These are phyloP conservation scores for Bovichtus diacanthus DNA, from an alignment of 2,797 vertebrate species.

Conservation along the genomic window DNA sequence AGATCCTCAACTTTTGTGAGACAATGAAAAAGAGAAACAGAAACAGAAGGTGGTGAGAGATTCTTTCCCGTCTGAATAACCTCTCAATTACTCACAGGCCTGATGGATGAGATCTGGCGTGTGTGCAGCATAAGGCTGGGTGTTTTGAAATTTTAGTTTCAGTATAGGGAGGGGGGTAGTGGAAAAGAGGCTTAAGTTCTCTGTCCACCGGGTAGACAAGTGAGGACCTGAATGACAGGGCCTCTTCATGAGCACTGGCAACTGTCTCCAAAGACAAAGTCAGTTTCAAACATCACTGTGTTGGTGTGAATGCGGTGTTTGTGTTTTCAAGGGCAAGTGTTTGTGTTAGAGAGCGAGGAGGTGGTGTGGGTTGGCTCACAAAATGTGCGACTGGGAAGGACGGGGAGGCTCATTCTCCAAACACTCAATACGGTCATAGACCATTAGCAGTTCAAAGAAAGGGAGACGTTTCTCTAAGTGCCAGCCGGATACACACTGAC, in stretches of 20 bases:
- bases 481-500: constrained; percentile 47
- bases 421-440: constrained; percentile 58
- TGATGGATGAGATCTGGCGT: constrained; percentile 57
- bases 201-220: constrained; percentile 39
- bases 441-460: constrained; percentile 61
- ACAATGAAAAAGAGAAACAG: constrained; percentile 15
- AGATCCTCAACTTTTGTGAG: constrained; percentile 10
- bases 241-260: constrained; percentile 37
- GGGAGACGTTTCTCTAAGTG: constrained; percentile 52
- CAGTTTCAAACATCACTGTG: constrained; percentile 39
- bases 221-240: constrained; percentile 48
- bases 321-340: constrained; percentile 17
- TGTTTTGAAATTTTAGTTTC: constrained; percentile 53
- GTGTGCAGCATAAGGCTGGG: constrained; percentile 29
- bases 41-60: constrained; percentile 21
- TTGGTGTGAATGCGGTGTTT: constrained; percentile 11
- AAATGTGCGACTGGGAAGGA: constrained; percentile 26
- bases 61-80: constrained; percentile 21
- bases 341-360: neutral
- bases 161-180: constrained; percentile 16
- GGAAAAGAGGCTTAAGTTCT: constrained; percentile 47
- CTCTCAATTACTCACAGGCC: constrained; percentile 48
- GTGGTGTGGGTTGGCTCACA: constrained; percentile 14
- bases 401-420: constrained; percentile 37
- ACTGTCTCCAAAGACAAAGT: constrained; percentile 34